These are phyloP conservation scores for Panthera leo DNA, from an alignment of 2,113 vertebrate genomes.

Conservation along the genomic window DNA sequence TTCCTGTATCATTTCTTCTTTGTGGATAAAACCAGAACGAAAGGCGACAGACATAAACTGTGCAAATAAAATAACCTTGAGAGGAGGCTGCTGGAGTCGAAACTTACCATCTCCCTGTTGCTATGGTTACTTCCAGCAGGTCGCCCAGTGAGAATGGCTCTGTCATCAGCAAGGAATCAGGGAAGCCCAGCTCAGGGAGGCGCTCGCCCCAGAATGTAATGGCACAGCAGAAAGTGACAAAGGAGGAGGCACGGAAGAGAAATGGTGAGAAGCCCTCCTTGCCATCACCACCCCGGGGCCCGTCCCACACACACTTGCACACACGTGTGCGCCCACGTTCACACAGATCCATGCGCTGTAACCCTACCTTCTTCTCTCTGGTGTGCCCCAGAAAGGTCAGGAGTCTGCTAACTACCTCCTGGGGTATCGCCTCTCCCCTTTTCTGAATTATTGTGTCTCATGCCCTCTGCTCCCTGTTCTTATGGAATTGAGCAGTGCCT, in stretches of 20 bases:
- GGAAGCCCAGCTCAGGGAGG: conserved; percentile 90
- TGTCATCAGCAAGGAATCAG: conserved; percentile 96
- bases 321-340: neutral
- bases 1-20: conserved; percentile 45
- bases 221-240: conserved; percentile 93
- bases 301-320: neutral
- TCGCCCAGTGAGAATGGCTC: conserved; percentile 97
- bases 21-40: conserved; percentile 53
- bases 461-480: neutral
- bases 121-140: conserved; percentile 97
- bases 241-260: conserved; percentile 92
- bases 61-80: conserved; percentile 85
- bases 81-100: conserved; percentile 77
- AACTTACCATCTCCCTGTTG: conserved; percentile 94
- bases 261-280: conserved; percentile 89
- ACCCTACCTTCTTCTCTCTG: neutral
- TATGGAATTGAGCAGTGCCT: neutral
- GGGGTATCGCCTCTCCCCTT: neutral
- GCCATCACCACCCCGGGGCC: neutral
- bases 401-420: neutral
- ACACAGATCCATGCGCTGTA: no score
- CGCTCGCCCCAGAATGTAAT: conserved; percentile 91
- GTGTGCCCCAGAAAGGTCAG: neutral
- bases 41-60: conserved; percentile 71
- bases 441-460: neutral